Evolutionary conservation across 1,140 invertebrate species (phyloP).

Genomic region (Helicoverpa armigera): DNA sequence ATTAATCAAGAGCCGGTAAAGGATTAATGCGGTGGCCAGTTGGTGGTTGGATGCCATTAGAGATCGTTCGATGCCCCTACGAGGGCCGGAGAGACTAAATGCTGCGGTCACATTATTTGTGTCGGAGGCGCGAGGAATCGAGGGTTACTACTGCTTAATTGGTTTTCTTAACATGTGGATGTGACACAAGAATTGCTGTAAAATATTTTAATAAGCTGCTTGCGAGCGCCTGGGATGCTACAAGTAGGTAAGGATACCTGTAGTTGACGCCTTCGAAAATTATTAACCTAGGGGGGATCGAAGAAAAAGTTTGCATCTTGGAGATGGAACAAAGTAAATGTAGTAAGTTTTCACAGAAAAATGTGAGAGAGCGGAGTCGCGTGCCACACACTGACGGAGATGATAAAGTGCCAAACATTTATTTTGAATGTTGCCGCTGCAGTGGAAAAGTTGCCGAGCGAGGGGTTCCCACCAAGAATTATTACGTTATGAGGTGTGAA

Average conservation of each 20-base stretch:
- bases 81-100: conserved; percentile 69
- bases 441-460: conserved; percentile 80
- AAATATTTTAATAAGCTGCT: conserved; percentile 34
- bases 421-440: conserved; percentile 82
- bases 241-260: no score
- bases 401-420: conserved; percentile 84
- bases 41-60: conserved; percentile 84
- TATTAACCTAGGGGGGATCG: no score
- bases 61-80: conserved; percentile 80
- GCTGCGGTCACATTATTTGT: conserved; percentile 82
- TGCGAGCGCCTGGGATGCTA: not conserved
- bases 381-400: conserved; percentile 59
- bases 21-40: conserved; percentile 86
- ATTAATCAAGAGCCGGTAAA: conserved; percentile 85
- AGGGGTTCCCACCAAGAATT: conserved; percentile 77
- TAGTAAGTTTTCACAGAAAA: conserved; percentile 50
- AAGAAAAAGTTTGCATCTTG: no score
- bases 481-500: conserved; percentile 86
- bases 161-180: conserved; percentile 58
- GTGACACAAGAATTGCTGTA: conserved; percentile 23
- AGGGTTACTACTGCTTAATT: conserved; percentile 61
- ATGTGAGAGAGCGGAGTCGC: conserved; percentile 46
- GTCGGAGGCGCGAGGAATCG: conserved; percentile 62
- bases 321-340: not conserved
- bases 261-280: no score